A percentile compares a stretch with the other conserved stretches of the same genome.
phyloP scores from a whole-genome alignment of 1,140 invertebrate genomes.

The Notospermus geniculatus region DNA sequence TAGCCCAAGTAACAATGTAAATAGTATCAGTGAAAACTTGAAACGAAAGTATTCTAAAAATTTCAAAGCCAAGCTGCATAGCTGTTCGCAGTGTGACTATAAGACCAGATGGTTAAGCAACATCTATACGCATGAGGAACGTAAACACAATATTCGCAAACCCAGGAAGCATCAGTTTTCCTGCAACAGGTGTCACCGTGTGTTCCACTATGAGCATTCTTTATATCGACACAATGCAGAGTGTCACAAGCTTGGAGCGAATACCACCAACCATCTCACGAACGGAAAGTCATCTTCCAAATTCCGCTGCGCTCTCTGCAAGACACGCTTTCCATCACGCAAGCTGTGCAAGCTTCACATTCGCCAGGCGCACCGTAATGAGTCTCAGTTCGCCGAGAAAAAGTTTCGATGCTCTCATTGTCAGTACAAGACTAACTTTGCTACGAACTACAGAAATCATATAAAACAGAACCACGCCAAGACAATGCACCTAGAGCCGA shows the following conservation, averaged over 20 bases:
- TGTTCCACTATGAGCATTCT: constrained; percentile 46
- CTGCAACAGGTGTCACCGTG: constrained; percentile 46
- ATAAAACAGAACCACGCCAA: constrained; percentile 28
- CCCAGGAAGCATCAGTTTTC: constrained; percentile 28
- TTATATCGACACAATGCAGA: constrained; percentile 42
- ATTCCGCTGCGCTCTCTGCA: constrained; percentile 4
- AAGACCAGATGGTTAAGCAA: constrained; percentile 85
- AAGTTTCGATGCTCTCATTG: constrained; percentile 58
- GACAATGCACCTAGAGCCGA: constrained; percentile 13
- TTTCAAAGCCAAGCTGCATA: constrained; percentile 69
- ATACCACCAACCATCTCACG: too few species aligned
- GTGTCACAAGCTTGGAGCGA: not conserved
- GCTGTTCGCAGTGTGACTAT: constrained; percentile 84
- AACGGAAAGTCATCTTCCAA: not conserved
- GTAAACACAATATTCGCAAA: constrained; percentile 48
- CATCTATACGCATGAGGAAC: constrained; percentile 85
- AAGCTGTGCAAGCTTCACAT: constrained; percentile 33
- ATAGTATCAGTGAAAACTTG: constrained; percentile 13
- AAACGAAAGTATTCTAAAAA: constrained; percentile 18
- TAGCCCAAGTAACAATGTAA: not conserved
- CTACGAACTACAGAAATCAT: constrained; percentile 39
- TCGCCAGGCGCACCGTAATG: constrained; percentile 26
- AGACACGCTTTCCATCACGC: constrained; percentile 32
- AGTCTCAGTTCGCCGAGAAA: constrained; percentile 28
- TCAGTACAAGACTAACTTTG: constrained; percentile 38